These are phyloP conservation scores for Ceryle rudis DNA, from an alignment of 2,797 vertebrate genomes.

Conservation along the genomic window DNA sequence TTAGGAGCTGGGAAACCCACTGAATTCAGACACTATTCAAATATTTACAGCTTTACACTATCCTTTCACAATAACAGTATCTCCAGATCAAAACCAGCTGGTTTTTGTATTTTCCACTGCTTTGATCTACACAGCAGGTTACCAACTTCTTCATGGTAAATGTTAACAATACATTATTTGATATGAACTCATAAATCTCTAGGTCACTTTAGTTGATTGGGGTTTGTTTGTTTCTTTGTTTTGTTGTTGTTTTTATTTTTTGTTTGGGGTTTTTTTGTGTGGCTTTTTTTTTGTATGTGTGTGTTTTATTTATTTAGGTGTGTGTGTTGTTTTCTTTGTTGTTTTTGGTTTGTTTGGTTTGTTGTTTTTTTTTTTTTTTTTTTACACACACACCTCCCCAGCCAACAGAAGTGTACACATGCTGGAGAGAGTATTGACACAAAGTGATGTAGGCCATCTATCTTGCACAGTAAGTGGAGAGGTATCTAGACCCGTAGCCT, in stretches of 20 bases:
- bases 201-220: not conserved
- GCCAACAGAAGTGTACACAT: not conserved
- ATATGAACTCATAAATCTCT: not conserved
- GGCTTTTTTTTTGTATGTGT: too few species aligned
- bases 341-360: too few species aligned
- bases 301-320: too few species aligned
- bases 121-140: not conserved
- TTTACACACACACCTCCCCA: accelerated
- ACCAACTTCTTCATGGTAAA: not conserved
- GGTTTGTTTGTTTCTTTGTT: too few species aligned
- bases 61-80: not conserved
- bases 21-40: not conserved
- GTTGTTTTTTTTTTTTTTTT: not conserved
- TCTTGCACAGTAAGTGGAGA: not conserved
- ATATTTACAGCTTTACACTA: not conserved
- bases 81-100: not conserved
- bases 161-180: accelerated
- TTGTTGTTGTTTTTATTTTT: too few species aligned
- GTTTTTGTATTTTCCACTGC: not conserved
- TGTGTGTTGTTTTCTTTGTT: too few species aligned
- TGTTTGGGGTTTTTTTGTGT: too few species aligned
- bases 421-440: not conserved
- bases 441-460: not conserved
- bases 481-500: not conserved
- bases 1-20: not conserved